A percentile compares a stretch with the other conserved stretches of the same genome.
These are phyloP conservation scores for Stegana nigrithorax DNA, from an alignment of 2,888 invertebrate species.

Conservation along the genomic window DNA sequence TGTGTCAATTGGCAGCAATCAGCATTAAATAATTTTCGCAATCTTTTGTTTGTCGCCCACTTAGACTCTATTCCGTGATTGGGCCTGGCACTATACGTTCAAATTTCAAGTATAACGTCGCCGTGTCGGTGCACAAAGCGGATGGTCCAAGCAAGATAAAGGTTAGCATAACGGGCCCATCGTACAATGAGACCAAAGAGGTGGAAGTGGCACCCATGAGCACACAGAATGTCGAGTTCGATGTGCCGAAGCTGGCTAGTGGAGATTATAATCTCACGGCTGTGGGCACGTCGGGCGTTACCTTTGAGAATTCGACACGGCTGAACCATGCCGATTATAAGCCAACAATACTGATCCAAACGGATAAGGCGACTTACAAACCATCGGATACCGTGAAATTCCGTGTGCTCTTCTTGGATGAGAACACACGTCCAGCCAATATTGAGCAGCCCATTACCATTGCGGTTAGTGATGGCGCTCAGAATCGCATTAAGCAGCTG, in stretches of 20 bases:
- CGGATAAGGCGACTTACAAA: conserved; percentile 92
- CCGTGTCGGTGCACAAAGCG: conserved; percentile 73
- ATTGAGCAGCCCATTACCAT: conserved; percentile 58
- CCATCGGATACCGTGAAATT: conserved; percentile 87
- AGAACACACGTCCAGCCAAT: conserved; percentile 75
- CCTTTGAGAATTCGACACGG: conserved; percentile 79
- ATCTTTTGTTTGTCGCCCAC: conserved; percentile 8
- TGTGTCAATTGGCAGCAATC: no score
- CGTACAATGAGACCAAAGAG: conserved; percentile 77
- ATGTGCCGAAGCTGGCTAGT: conserved; percentile 71
- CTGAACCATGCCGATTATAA: conserved; percentile 78
- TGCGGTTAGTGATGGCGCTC: conserved; percentile 73
- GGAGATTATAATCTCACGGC: conserved; percentile 61
- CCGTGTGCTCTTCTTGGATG: conserved; percentile 76
- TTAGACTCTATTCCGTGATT: conserved; percentile 78
- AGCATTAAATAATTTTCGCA: not conserved
- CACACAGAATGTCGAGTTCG: conserved; percentile 78
- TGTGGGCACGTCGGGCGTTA: conserved; percentile 76
- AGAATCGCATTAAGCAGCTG: conserved; percentile 87
- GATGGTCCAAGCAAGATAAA: conserved; percentile 70
- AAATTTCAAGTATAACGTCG: conserved; percentile 85
- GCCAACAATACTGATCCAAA: conserved; percentile 85
- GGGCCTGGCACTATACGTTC: conserved; percentile 84
- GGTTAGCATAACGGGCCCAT: conserved; percentile 80
- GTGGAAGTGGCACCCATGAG: conserved; percentile 78